These are phyloP conservation scores for Phylloscopus trochilus DNA, from an alignment of 2,113 vertebrate genomes.

Conservation along the genomic window DNA sequence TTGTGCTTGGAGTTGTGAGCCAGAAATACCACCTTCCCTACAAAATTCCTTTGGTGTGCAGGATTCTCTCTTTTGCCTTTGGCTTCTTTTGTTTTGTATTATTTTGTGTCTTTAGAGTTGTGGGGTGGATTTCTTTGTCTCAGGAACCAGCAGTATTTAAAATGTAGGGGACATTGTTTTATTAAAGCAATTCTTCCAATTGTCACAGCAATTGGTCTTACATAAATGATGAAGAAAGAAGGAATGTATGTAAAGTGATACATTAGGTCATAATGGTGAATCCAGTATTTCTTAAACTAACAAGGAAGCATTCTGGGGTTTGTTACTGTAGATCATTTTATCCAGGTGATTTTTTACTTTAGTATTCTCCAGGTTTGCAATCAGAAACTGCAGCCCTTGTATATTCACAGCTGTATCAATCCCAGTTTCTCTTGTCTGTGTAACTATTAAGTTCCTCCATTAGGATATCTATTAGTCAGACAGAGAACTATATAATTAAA, in stretches of 20 bases:
- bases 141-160: neutral
- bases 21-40: neutral
- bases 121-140: neutral
- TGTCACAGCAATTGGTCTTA: conserved; percentile 1
- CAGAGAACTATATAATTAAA: neutral
- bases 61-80: neutral
- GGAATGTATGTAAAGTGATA: neutral
- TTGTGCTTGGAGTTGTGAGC: neutral
- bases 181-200: conserved; percentile 30
- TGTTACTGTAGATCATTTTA: neutral
- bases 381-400: neutral
- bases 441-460: neutral
- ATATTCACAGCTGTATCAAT: neutral
- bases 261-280: neutral
- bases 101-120: neutral
- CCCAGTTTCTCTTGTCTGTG: neutral
- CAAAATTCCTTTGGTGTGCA: neutral
- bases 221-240: conserved; percentile 17
- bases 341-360: neutral
- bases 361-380: neutral
- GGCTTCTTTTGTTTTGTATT: neutral
- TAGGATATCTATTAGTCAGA: neutral
- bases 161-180: neutral
- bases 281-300: neutral
- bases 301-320: neutral